phyloP scores from a whole-genome alignment of 2,113 vertebrate genomes.

The Lophura nycthemera region DNA sequence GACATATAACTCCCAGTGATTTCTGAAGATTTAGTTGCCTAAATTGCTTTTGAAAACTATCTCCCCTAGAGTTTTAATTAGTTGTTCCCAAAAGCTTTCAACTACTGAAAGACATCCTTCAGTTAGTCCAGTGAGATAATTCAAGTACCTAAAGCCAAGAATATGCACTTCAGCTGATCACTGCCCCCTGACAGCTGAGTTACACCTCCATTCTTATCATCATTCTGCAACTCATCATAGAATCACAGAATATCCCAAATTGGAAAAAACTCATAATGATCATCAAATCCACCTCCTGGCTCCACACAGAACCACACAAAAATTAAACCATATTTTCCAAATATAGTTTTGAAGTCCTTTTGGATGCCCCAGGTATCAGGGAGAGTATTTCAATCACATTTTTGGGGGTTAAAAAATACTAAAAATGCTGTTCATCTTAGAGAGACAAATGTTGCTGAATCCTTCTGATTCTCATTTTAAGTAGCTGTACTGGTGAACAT shows the following conservation, averaged over 20 bases:
- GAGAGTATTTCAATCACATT: not conserved
- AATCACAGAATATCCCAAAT: not conserved
- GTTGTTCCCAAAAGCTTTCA: not conserved
- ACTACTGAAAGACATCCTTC: not conserved
- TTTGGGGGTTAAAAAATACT: not conserved
- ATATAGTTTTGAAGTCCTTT: not conserved
- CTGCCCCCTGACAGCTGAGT: too few species aligned
- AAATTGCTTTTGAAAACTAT: not conserved
- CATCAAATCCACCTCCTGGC: not conserved
- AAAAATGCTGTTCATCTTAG: not conserved
- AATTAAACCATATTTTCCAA: not conserved
- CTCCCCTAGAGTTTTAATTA: not conserved
- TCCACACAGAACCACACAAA: not conserved
- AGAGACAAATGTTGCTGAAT: too few species aligned
- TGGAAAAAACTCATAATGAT: not conserved
- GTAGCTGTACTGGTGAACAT: not conserved
- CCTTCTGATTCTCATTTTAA: not conserved
- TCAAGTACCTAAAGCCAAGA: not conserved
- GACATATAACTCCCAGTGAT: not conserved
- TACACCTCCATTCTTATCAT: not conserved
- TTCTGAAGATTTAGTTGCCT: not conserved
- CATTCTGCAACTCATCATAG: not conserved
- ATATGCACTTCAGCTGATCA: not conserved
- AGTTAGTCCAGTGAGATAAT: not conserved
- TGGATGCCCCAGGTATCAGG: not conserved